These are phyloP conservation scores for Baccha elongata DNA, from an alignment of 2,888 invertebrate species.

Conservation along the genomic window DNA sequence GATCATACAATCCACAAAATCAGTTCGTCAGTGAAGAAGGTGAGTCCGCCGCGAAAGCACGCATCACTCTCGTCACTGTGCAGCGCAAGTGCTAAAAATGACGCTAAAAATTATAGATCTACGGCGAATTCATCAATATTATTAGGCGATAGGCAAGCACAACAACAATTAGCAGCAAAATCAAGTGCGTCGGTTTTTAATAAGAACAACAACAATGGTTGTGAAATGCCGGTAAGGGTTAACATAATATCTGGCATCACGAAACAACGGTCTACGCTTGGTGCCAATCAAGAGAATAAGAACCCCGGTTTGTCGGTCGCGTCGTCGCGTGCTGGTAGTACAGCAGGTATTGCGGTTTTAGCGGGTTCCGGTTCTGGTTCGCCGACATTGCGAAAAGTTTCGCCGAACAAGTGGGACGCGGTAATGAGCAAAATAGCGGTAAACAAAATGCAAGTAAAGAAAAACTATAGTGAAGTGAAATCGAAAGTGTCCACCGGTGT, in stretches of 20 bases:
- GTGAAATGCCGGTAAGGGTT: slow-evolving; percentile 62
- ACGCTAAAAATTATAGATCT: slow-evolving; percentile 74
- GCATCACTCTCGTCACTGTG: slow-evolving; percentile 75
- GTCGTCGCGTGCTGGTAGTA: slow-evolving; percentile 73
- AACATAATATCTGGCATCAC: slow-evolving; percentile 47
- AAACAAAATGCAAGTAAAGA: slow-evolving; percentile 85
- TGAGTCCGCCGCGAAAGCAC: slow-evolving; percentile 80
- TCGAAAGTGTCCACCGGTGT: slow-evolving; percentile 89
- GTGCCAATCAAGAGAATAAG: slow-evolving; percentile 83
- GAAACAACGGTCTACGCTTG: slow-evolving; percentile 63
- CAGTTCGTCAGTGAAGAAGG: slow-evolving; percentile 78
- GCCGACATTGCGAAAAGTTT: slow-evolving; percentile 76
- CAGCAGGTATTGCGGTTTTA: slow-evolving; percentile 67
- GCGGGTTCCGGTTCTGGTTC: slow-evolving; percentile 60
- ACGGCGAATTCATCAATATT: slow-evolving; percentile 59
- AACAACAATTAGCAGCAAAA: slow-evolving; percentile 51
- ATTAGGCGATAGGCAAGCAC: slow-evolving; percentile 42
- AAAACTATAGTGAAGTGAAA: slow-evolving; percentile 92
- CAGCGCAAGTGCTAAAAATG: slow-evolving; percentile 73
- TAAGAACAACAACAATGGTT: slow-evolving; percentile 49
- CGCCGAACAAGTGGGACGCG: slow-evolving; percentile 88
- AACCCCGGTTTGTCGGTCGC: slow-evolving; percentile 80
- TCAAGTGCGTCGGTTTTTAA: slow-evolving; percentile 57
- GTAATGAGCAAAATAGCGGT: slow-evolving; percentile 92
- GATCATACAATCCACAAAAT: slow-evolving; percentile 60